Evolutionary conservation across 2,888 invertebrate genomes (phyloP).

Genomic region (Drosophila meridiana): DNA sequence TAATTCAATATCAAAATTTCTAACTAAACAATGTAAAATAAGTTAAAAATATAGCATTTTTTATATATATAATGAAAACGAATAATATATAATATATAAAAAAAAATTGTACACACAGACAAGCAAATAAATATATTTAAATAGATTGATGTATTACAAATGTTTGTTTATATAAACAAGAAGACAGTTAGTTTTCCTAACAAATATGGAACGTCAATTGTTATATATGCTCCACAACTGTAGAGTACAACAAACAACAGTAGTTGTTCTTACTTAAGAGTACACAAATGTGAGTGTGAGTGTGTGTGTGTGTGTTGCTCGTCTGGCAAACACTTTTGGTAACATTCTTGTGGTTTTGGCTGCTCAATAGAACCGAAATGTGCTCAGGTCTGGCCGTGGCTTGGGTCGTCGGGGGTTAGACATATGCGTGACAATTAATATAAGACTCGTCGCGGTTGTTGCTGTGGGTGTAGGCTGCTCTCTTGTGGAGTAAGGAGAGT

Average conservation of each 20-base stretch:
- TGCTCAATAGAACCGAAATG: slow-evolving; percentile 73
- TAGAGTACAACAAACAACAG: slow-evolving; percentile 38
- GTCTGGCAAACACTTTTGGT: slow-evolving; percentile 69
- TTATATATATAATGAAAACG: no score
- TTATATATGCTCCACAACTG: not conserved
- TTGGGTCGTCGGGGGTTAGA: slow-evolving; percentile 63
- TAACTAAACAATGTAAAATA: no score
- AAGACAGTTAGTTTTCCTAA: not conserved
- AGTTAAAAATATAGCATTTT: no score
- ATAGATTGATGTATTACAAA: not conserved
- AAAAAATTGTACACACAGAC: not conserved
- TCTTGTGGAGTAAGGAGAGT: not conserved
- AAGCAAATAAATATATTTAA: not conserved
- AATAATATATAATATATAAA: no score
- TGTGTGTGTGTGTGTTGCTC: slow-evolving; percentile 23
- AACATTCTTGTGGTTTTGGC: slow-evolving; percentile 77
- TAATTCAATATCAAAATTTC: no score
- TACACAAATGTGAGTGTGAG: not conserved
- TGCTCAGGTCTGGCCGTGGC: slow-evolving; percentile 45
- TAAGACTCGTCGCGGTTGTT: slow-evolving; percentile 63
- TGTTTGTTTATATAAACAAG: not conserved
- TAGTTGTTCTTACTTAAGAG: slow-evolving; percentile 50
- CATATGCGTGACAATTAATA: slow-evolving; percentile 81
- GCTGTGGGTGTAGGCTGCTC: slow-evolving; percentile 6
- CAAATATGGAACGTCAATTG: not conserved